Evolutionary conservation across 2,113 vertebrate genomes (phyloP).

Genomic region (Eudyptes chrysolophus): DNA sequence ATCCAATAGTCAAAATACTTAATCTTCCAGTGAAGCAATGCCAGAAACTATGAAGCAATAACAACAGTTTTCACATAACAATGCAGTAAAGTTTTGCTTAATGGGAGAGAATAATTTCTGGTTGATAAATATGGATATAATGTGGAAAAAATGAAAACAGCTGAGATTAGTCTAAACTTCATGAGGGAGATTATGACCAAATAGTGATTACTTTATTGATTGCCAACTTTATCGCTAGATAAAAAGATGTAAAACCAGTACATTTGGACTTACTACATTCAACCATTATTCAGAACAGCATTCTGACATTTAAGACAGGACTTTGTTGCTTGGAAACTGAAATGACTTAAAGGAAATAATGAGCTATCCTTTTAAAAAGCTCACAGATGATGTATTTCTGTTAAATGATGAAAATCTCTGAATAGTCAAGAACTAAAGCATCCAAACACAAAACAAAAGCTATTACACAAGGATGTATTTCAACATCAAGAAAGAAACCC

Average conservation of each 20-base stretch:
- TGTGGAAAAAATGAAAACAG: slow-evolving; percentile 24
- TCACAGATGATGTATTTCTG: background rate
- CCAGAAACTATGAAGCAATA: background rate
- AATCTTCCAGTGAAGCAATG: slow-evolving; percentile 24
- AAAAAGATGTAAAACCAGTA: background rate
- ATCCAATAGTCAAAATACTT: slow-evolving; percentile 36
- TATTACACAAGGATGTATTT: slow-evolving; percentile 8
- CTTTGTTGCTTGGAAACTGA: background rate
- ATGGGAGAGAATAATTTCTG: background rate
- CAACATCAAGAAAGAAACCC: background rate
- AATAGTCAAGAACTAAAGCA: background rate
- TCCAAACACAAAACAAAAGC: background rate
- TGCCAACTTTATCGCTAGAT: background rate
- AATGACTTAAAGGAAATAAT: background rate
- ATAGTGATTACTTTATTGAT: background rate
- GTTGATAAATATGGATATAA: slow-evolving; percentile 45
- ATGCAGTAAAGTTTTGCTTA: slow-evolving; percentile 10
- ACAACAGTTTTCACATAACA: slow-evolving; percentile 4
- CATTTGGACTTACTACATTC: background rate
- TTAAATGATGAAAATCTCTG: background rate
- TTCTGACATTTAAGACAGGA: background rate
- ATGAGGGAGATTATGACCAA: background rate
- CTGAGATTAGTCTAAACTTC: slow-evolving; percentile 3
- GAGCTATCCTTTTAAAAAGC: background rate
- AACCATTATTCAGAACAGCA: background rate